Percentiles rank a stretch among this genome's conserved stretches.
Conservation (phyloP, 2,797 vertebrate genomes). For the Spondyliosoma cantharus region DNA sequence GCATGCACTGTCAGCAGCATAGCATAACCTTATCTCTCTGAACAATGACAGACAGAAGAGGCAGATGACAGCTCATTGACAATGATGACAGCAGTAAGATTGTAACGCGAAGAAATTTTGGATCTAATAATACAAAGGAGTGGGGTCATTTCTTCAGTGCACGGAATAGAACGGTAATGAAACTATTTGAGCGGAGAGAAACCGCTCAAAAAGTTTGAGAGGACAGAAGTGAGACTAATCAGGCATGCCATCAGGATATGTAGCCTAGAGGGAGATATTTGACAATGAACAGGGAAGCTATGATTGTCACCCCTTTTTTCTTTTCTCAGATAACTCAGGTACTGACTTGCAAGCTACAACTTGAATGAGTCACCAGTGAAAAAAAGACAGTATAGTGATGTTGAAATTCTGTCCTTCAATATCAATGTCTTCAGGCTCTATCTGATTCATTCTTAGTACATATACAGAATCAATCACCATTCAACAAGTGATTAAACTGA, state of each 20-base stretch:
- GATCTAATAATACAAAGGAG: not conserved
- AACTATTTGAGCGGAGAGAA: not conserved
- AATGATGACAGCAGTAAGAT: slow-evolving; percentile 1
- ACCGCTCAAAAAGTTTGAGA: not conserved
- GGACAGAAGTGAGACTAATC: slow-evolving; percentile 12
- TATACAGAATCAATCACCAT: not conserved
- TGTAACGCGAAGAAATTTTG: not conserved
- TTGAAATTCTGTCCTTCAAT: slow-evolving; percentile 1
- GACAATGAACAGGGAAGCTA: slow-evolving; percentile 34
- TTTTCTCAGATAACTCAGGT: slow-evolving; percentile 4
- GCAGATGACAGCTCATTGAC: slow-evolving; percentile 25
- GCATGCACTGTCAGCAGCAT: slow-evolving; percentile 74
- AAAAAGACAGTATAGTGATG: not conserved
- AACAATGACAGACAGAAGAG: slow-evolving; percentile 53
- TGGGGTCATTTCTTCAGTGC: not conserved
- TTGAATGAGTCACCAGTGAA: slow-evolving; percentile 10
- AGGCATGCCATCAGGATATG: slow-evolving; percentile 11
- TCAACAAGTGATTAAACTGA: not conserved
- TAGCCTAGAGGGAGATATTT: slow-evolving; percentile 11
- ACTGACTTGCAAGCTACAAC: slow-evolving; percentile 3
- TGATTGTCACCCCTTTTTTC: slow-evolving; percentile 5
- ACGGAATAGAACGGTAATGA: not conserved
- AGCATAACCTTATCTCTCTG: slow-evolving; percentile 58
- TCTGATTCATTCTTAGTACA: not conserved
- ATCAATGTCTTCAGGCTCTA: not conserved